Base-by-base conservation (phyloP, 2,113 vertebrate species). In the Trichechus manatus region DNA sequence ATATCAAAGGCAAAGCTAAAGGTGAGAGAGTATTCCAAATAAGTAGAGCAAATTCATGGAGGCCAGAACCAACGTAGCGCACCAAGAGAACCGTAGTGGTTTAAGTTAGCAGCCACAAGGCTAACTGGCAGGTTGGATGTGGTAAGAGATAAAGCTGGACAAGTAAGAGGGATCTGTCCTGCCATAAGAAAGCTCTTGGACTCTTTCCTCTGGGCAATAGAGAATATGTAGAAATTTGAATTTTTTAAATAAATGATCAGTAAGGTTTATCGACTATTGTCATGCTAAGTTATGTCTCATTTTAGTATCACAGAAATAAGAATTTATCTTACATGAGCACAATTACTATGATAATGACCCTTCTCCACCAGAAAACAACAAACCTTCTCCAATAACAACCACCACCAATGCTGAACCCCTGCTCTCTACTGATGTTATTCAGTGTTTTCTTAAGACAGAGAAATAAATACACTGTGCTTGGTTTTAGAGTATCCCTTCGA, bases 261-360 rank as follows among this genome's bases (percentile, higher is more conserved):
- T 81, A 63, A 75, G 10, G 42, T 63, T 74, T 63, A 36, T 53
- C 64, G 20, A 39, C 44, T 75, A 6, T 63, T 72, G 56, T 42
- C 13, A 84, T 84, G 61, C 61, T 68, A 86, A 77, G 9, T 72
- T 36, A 80, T n/a, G 56, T 8, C n/a, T 87, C 1, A 7, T 68
- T 94, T n/a, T 83, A 94, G 70, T 56, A 79, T 50, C 83, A 74
- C 0, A 84, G 53, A 87, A 90, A 78, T 59, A 68, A 80, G 20
- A 6, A 44, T 72, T 1, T 17, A 61, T 70, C 11, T 39, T 36
- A 20, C 10, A 29, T 9, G 11, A 33, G 19, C 19, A 94, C 33
- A 93, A 68, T 44, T 59, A 66, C 44, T 31, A 3, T 72, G 3
- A 23, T 31, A 44, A 39, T 44, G 15, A 33, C 17, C 25, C 31